Evolutionary conservation across 2,113 vertebrate species (phyloP).

Genomic region (Melospiza georgiana): DNA sequence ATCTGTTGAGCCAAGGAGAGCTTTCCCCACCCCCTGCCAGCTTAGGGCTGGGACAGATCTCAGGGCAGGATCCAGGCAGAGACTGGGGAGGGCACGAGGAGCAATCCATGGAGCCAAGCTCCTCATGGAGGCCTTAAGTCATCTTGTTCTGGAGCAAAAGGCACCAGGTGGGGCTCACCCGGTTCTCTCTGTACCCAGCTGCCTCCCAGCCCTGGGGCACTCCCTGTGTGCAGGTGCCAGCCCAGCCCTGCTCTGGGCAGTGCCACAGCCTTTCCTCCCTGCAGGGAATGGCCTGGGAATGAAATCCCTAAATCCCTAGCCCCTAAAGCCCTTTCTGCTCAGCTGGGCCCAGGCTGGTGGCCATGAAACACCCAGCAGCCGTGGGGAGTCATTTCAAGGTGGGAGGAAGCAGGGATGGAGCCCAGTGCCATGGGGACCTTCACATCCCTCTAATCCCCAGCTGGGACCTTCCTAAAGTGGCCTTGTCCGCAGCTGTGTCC

Average conservation of each 20-base stretch:
- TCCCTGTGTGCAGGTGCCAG: fast-evolving
- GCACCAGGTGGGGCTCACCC: fast-evolving
- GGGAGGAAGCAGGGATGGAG: background rate
- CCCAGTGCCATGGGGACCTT: background rate
- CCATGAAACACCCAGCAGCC: background rate
- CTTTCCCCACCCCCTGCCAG: background rate
- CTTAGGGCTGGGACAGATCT: background rate
- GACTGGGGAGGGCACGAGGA: background rate
- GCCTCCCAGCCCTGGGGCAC: background rate
- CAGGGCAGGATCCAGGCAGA: background rate
- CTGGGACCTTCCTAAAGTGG: background rate
- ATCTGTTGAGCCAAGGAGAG: conserved; percentile 31
- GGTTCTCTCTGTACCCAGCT: fast-evolving
- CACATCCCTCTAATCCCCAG: background rate
- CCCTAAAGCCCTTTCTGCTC: background rate
- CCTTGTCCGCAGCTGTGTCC: background rate
- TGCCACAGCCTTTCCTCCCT: background rate
- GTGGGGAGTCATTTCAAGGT: background rate
- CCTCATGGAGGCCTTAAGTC: background rate
- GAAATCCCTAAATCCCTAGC: too few species aligned
- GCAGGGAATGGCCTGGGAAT: background rate
- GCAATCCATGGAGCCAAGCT: background rate
- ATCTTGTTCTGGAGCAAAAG: background rate
- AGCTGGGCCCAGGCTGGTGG: background rate
- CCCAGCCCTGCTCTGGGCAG: background rate